Evolutionary conservation across 2,113 vertebrate genomes (phyloP).

Genomic region (Piprites chloris): DNA sequence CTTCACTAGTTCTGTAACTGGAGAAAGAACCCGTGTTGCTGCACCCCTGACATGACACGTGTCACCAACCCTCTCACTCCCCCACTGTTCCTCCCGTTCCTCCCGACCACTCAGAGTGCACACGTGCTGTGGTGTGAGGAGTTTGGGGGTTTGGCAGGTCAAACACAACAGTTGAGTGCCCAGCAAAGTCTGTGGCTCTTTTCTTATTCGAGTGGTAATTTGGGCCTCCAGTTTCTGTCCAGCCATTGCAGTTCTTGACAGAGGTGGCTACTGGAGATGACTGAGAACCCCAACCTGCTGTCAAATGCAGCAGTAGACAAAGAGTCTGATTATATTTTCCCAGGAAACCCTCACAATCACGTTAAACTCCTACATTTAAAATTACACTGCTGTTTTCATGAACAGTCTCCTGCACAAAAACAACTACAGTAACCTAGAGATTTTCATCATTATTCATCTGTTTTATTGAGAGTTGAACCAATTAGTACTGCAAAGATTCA

Average conservation of each 20-base stretch:
- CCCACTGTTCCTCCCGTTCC: not conserved
- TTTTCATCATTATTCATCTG: not conserved
- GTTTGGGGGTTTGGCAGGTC: not conserved
- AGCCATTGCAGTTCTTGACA: fast-evolving
- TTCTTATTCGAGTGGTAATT: not conserved
- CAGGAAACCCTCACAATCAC: not conserved
- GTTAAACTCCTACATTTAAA: not conserved
- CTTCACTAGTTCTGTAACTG: not conserved
- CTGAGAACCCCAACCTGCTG: not conserved
- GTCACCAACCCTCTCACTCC: fast-evolving
- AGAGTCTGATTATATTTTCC: not conserved
- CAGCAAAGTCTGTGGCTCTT: not conserved
- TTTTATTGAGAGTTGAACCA: not conserved
- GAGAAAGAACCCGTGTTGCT: not conserved
- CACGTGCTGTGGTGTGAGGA: not conserved
- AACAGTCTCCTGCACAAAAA: not conserved
- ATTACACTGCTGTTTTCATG: fast-evolving
- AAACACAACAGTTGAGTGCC: not conserved
- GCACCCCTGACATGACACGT: fast-evolving
- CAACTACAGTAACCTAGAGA: not conserved
- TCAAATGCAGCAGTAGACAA: not conserved
- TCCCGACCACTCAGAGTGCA: not conserved
- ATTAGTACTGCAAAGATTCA: not conserved
- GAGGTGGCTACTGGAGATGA: not conserved
- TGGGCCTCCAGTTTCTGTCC: not conserved